These are phyloP conservation scores for Amiota mariae DNA, from an alignment of 2,888 invertebrate species.

Conservation along the genomic window DNA sequence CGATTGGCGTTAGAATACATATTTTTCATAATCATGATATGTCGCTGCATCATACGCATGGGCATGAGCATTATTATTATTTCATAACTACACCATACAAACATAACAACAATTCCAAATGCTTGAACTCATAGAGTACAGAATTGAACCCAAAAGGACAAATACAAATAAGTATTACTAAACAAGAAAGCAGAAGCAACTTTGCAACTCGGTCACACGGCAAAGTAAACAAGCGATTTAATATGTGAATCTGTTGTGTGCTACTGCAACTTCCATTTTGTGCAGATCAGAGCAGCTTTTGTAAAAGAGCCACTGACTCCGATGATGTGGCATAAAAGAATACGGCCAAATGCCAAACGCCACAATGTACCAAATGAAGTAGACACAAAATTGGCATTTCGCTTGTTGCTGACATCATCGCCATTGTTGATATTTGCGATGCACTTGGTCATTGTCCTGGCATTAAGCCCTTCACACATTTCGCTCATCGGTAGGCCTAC, in stretches of 20 bases:
- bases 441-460: slow-evolving; percentile 13
- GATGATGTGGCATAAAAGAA: background rate
- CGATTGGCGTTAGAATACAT: slow-evolving; percentile 19
- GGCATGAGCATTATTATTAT: slow-evolving; percentile 34
- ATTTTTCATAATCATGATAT: slow-evolving; percentile 27
- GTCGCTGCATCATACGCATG: slow-evolving; percentile 7
- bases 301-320: too few relatives aligned
- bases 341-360: background rate
- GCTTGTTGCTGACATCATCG: background rate
- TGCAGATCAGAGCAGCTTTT: background rate
- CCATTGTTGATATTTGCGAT: slow-evolving; percentile 2
- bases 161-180: too few relatives aligned
- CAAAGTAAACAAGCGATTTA: background rate
- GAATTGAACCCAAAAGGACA: too few relatives aligned
- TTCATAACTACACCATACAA: too few relatives aligned
- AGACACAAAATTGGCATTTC: slow-evolving; percentile 6
- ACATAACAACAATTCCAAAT: too few relatives aligned
- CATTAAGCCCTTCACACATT: background rate
- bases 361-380: slow-evolving; percentile 5
- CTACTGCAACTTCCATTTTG: background rate
- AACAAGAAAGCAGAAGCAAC: too few relatives aligned
- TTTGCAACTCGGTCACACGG: background rate
- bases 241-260: background rate
- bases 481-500: too few relatives aligned
- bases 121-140: too few relatives aligned